Base-by-base conservation (phyloP, 1,140 invertebrate species). In the Nephila pilipes region DNA sequence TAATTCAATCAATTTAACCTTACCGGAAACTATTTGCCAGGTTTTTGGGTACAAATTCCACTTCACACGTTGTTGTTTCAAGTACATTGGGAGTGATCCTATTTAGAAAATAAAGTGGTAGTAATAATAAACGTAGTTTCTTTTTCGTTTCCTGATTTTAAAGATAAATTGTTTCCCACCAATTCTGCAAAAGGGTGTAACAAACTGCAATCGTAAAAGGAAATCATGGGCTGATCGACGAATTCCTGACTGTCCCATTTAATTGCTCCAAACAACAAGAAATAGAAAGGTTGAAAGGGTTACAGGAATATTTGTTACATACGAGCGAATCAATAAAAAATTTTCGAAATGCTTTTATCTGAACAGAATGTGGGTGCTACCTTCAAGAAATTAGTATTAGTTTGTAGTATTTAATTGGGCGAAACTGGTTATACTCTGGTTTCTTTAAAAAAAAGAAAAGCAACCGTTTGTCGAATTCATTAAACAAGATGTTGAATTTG, bases 221-320 rank as follows among this genome's bases (percentile, higher is more conserved):
- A 75, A 75, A 75, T 32, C 25, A 32, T 75, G 69, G 69, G 69
- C 69, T 32, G 69, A 75, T 75, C 69, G 29, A 25, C n/a, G 25
- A 65, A 65, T 65, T 29, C 63, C 25, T 65, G 63, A 65, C 25
- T 65, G 63, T 65, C 63, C 63, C n/a, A 65, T 65, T 65, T 65
- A 65, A 65, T 65, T 25, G 69, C 29, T 32, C 29, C 0, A 75
- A 75, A 29, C 29, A 75, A 36, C 69, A 75, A 75, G 29, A 75
- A 65, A 65, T 65, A 65, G 12, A 46, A 46, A 29, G 69, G 69
- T 75, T 75, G 69, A 75, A 75, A 75, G 69, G 69, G 69, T 75
- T 69, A 58, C 3, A 60, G 20, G 16, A 20, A 18, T 6, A 60
- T 18, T 16, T 60, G 25, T n/a, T 65, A 14, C 22, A 65, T 65